A percentile compares a stretch with the other conserved stretches of the same genome.
Conservation (phyloP, 2,888 invertebrate genomes). For the Drosophila setosimentum region DNA sequence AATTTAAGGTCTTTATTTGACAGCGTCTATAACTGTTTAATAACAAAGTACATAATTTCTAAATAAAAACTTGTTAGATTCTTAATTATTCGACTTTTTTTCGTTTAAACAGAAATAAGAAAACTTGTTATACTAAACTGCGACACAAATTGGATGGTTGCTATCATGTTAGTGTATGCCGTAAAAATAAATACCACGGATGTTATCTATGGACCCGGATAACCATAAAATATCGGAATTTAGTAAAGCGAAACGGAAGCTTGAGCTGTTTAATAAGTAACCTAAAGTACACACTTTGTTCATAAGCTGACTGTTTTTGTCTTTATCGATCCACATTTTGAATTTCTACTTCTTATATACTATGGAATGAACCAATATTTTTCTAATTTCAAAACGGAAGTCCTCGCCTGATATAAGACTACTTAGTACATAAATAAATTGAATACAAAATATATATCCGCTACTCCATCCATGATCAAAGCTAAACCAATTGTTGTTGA, state of each 20-base stretch:
- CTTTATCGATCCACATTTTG: constrained; percentile 14
- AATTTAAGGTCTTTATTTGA: constrained; percentile 70
- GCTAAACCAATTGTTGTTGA: constrained; percentile 24
- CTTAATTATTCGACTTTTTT: constrained; percentile 40
- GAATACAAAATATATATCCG: constrained; percentile 58
- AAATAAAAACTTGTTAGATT: constrained; percentile 40
- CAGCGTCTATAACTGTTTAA: constrained; percentile 71
- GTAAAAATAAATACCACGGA: constrained; percentile 17
- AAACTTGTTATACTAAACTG: constrained; percentile 36
- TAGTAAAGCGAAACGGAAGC: background rate
- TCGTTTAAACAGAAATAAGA: constrained; percentile 34
- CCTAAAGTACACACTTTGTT: constrained; percentile 17
- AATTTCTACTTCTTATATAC: constrained; percentile 42
- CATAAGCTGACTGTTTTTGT: constrained; percentile 3
- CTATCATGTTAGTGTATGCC: constrained; percentile 1
- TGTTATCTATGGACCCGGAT: constrained; percentile 21
- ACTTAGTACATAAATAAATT: constrained; percentile 54
- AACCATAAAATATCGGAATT: background rate
- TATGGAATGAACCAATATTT: constrained; percentile 74
- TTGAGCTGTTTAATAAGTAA: background rate
- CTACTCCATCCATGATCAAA: constrained; percentile 40
- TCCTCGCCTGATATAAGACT: constrained; percentile 40
- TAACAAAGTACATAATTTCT: constrained; percentile 66
- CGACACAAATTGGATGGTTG: constrained; percentile 23
- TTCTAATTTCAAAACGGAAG: constrained; percentile 38